Percentiles rank a stretch among this genome's conserved stretches.
Conservation (phyloP, 2,888 invertebrate genomes). For the Automeris io region DNA sequence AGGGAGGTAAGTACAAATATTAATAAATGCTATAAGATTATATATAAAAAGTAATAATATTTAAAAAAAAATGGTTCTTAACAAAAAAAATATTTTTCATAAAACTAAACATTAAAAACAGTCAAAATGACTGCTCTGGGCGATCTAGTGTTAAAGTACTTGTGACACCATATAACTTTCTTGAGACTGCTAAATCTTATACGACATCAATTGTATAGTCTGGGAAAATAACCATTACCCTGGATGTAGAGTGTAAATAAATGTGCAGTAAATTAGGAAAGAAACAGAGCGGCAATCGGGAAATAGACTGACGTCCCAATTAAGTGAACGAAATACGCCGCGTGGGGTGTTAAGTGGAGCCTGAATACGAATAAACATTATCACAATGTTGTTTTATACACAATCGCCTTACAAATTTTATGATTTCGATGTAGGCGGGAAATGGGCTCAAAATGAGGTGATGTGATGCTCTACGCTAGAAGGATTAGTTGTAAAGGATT, state of each 20-base stretch:
- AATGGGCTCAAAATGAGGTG: conserved; percentile 5
- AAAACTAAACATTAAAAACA: too few relatives aligned
- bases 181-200: conserved; percentile 2
- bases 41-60: too few relatives aligned
- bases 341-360: conserved; percentile 48
- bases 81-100: too few relatives aligned
- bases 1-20: too few relatives aligned
- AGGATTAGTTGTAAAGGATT: conserved; percentile 2
- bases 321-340: conserved; percentile 31
- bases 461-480: conserved; percentile 3
- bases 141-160: too few relatives aligned
- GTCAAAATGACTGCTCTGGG: too few relatives aligned
- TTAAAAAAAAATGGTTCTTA: too few relatives aligned
- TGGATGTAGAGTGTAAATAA: conserved; percentile 9
- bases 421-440: conserved; percentile 20
- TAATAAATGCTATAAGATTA: too few relatives aligned
- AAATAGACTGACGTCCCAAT: conserved; percentile 33
- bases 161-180: too few relatives aligned
- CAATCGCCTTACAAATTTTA: conserved; percentile 30
- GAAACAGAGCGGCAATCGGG: conserved; percentile 32
- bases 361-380: conserved; percentile 42
- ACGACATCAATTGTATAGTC: not conserved
- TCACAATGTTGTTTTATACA: conserved; percentile 33
- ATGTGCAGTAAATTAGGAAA: conserved; percentile 22
- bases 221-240: conserved; percentile 4